Evolutionary conservation across 2,797 vertebrate genomes (phyloP), one percentile per base, ranked within the genome.

Genomic region (Falco peregrinus): DNA sequence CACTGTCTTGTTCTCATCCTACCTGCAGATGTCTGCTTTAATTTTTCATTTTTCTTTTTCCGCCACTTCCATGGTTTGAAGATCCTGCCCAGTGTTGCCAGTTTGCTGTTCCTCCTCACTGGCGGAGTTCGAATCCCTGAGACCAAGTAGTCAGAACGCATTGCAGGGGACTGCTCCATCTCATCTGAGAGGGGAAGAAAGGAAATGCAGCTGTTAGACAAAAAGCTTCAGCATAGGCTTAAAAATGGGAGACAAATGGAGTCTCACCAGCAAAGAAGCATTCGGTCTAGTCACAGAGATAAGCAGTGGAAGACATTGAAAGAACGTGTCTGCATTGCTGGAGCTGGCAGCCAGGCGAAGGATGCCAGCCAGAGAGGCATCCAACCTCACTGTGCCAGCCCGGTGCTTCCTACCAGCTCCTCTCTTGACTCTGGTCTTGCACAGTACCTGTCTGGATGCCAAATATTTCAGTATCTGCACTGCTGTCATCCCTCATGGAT

Each of bases 61-160:
- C 99, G 97, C 99, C 99, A 99, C 87, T 99, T 99, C 99, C 99
- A 99, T 5, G 99, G 99, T 94, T 99, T 99, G 98, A 99, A 99
- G 98, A 99, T 99, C 96, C 99, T 98, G 61, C 99, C 99, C 97
- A 99, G 97, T 5, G 99, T 99, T 87, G 99, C 99, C 98, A 99
- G 98, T 95, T 99, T 99, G 98, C 99, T 99, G 98, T 99, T 99
- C 73, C 99, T 98, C 95, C 99, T 98, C 96, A 98, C 99, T 77
- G 99, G 99, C 13, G 99, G 99, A 74, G 99, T 99, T 97, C 99
- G 98, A 88, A 98, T 99, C 87, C 99, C 99, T 65, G 98, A 98
- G 97, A 99, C 98, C 97, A 99, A 96, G 97, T 99, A 99, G 86
- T 99, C 99, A 6, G 99, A 98, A 84, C 98, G 98, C 93, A 98